phyloP scores from a whole-genome alignment of 2,797 vertebrate genomes.

The Sebastes miniatus region DNA sequence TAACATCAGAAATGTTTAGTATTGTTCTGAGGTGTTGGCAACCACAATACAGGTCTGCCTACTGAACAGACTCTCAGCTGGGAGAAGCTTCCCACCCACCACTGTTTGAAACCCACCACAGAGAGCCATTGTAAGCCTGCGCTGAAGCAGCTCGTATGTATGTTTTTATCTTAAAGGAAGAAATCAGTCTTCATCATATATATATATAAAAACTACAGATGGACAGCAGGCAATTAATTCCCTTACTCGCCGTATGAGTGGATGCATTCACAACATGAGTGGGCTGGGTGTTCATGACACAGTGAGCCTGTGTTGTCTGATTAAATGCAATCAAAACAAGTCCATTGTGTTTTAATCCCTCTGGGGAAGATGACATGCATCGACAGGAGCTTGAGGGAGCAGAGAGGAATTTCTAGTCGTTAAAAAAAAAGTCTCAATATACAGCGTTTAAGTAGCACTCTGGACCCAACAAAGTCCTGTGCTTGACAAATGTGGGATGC shows the following conservation, averaged over 20 bases:
- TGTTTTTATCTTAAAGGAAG: constrained; percentile 2
- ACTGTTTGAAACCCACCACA: constrained; percentile 17
- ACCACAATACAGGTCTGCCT: not conserved
- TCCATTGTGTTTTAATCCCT: constrained; percentile 49
- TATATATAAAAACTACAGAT: constrained; percentile 41
- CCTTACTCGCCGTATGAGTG: constrained; percentile 2
- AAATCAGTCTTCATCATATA: constrained; percentile 25
- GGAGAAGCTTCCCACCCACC: constrained; percentile 31
- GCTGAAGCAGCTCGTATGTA: not conserved
- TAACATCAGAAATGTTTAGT: not conserved
- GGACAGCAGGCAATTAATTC: constrained; percentile 63
- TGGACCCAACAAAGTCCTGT: constrained; percentile 17
- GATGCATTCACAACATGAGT: constrained; percentile 43
- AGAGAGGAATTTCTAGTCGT: not conserved
- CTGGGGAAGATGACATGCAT: constrained; percentile 4
- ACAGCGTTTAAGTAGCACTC: constrained; percentile 1
- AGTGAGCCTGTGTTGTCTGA: constrained; percentile 49
- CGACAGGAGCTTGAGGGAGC: constrained; percentile 7
- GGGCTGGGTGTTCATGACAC: constrained; percentile 50
- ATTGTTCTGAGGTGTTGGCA: not conserved
- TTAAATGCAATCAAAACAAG: constrained; percentile 63
- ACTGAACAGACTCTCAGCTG: constrained; percentile 20
- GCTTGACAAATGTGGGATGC: constrained; percentile 30
- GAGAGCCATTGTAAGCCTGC: constrained; percentile 16
- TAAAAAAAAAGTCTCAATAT: not conserved